Conservation (phyloP, 2,888 invertebrate genomes). For the Dasypogon diadema region DNA sequence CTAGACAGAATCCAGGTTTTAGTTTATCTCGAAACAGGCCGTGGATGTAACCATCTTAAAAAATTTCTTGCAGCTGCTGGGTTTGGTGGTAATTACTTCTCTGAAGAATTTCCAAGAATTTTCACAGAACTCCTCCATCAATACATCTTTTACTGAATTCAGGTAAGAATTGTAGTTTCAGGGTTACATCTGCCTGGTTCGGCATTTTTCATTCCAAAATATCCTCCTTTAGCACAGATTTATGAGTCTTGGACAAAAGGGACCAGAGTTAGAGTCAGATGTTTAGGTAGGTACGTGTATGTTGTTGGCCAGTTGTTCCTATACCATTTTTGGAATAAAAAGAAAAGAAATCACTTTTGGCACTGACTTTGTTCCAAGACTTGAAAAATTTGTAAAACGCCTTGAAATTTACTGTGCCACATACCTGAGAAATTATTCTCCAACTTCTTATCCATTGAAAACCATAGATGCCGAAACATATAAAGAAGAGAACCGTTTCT, state of each 20-base stretch:
- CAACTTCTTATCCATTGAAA: constrained; percentile 1
- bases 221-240: constrained; percentile 7
- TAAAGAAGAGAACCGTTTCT: neutral
- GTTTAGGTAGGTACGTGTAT: neutral
- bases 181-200: constrained; percentile 21
- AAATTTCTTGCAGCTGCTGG: constrained; percentile 18
- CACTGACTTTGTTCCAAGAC: neutral
- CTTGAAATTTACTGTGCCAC: constrained; percentile 12
- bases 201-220: constrained; percentile 20
- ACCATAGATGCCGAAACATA: neutral
- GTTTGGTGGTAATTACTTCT: constrained; percentile 40
- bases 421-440: constrained; percentile 27
- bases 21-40: neutral
- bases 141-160: constrained; percentile 16
- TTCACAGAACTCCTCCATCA: constrained; percentile 30
- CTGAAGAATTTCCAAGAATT: constrained; percentile 32
- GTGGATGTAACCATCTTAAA: neutral
- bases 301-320: neutral
- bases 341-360: neutral
- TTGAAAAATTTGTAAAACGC: constrained; percentile 10
- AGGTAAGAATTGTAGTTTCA: constrained; percentile 23
- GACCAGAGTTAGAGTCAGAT: neutral
- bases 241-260: constrained; percentile 22
- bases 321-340: neutral
- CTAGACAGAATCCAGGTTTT: neutral